Base-by-base conservation (phyloP, 2,888 invertebrate species). In the Coremacera marginata region DNA sequence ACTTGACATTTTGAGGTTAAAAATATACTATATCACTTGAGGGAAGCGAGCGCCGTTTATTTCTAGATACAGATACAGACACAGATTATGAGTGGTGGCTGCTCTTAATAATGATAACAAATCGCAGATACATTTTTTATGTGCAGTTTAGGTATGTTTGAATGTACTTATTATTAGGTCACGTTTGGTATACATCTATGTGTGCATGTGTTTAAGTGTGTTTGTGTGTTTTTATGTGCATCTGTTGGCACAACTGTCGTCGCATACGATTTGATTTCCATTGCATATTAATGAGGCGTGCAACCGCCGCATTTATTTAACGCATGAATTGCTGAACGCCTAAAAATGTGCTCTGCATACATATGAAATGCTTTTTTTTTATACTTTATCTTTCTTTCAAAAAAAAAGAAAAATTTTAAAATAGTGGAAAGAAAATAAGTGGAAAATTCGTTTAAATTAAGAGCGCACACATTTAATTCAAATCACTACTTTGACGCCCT, bases 241-340 rank as follows among this genome's bases (percentile, higher is more conserved):
- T 65, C 25, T n/a, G 34, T 34, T 70, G 44, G 16, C 49, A 70
- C 27, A 70, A 31, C 49, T 73, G 72, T 49, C 72, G 63, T n/a
- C 49, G 31, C 9, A 63, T 63, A 9, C 25, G 19, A 44, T 49
- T 49, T 49, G 16, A 63, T 49, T 73, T 63, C 16, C 51, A 31
- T 51, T 44, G 71, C 71, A 63, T 73, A 62, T 73, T 62, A 73
- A 73, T 73, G 72, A 73, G 51, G 27, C 72, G 63, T 62, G 72
- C 72, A 62, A 63, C 62, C 72, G 62, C 51, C 63, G 72, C 63
- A 73, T 73, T 73, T 62, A 60, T 73, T 73, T 49, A 16, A 73
- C 72, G 72, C 72, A 73, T 73, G 63, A 73, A 19, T 49, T 73
- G 34, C 60, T 60, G 37, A 31, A 55, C 3, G 31, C 19, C 34